phyloP scores from a whole-genome alignment of 2,888 invertebrate species.

The Sesia bembeciformis region DNA sequence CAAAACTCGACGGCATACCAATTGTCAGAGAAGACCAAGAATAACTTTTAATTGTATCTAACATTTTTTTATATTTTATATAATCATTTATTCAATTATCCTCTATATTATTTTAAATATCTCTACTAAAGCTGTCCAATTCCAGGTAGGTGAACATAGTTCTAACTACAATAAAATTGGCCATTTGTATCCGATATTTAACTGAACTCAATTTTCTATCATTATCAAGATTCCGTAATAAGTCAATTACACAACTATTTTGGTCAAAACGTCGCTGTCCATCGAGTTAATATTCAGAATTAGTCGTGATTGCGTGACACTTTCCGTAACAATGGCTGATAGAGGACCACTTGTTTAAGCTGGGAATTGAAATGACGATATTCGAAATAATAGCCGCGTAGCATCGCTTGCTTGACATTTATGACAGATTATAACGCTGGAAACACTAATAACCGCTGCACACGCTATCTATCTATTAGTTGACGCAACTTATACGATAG shows the following conservation, averaged over 20 bases:
- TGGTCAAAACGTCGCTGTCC: slow-evolving; percentile 20
- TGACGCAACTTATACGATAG: slow-evolving; percentile 43
- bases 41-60: neutral
- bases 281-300: slow-evolving; percentile 25
- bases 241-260: slow-evolving; percentile 32
- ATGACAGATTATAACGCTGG: slow-evolving; percentile 63
- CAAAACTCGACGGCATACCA: slow-evolving; percentile 86
- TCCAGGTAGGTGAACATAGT: neutral
- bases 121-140: neutral
- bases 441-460: slow-evolving; percentile 51
- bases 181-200: slow-evolving; percentile 1
- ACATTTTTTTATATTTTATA: neutral
- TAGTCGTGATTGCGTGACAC: slow-evolving; percentile 51
- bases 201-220: slow-evolving; percentile 18
- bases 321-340: slow-evolving; percentile 43
- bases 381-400: slow-evolving; percentile 47
- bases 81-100: neutral
- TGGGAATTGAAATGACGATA: slow-evolving; percentile 50
- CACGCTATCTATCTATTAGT: slow-evolving; percentile 69
- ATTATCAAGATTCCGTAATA: slow-evolving; percentile 23
- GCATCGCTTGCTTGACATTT: slow-evolving; percentile 59
- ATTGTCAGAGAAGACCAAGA: slow-evolving; percentile 70
- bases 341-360: slow-evolving; percentile 48
- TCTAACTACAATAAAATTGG: neutral
- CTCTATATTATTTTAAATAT: neutral